phyloP scores from a whole-genome alignment of 2,113 vertebrate species.

The Muntiacus reevesi region DNA sequence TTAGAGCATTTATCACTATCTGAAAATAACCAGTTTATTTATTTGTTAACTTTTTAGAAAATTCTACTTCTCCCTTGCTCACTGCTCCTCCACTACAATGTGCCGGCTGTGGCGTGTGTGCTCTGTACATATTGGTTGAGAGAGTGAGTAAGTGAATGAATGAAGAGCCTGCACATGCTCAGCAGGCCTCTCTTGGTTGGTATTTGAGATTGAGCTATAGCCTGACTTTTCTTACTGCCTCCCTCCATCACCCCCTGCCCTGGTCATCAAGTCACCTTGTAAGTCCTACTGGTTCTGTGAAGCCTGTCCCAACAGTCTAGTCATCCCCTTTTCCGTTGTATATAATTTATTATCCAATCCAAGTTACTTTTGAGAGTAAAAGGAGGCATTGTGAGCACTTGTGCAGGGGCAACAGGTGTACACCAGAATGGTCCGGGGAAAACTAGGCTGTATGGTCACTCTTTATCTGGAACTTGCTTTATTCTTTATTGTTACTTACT shows the following conservation, averaged over 20 bases:
- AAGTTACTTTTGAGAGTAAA: not conserved
- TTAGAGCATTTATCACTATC: not conserved
- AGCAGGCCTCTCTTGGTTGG: not conserved
- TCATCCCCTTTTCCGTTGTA: not conserved
- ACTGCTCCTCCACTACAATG: fast-evolving
- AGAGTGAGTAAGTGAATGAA: not conserved
- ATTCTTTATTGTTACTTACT: not conserved
- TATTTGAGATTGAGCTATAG: not conserved
- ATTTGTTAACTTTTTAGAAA: not conserved
- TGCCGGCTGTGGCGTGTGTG: not conserved
- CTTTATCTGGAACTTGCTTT: not conserved
- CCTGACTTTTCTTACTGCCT: not conserved
- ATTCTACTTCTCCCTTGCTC: not conserved
- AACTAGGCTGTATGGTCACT: not conserved
- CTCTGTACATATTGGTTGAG: not conserved
- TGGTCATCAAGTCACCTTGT: not conserved
- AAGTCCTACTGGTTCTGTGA: not conserved
- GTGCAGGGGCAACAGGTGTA: not conserved
- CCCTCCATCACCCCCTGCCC: not conserved
- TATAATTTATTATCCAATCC: not conserved
- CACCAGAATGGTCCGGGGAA: not conserved
- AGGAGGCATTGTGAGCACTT: not conserved
- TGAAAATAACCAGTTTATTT: not conserved
- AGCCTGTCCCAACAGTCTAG: not conserved
- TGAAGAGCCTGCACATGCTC: not conserved